Evolutionary conservation across 2,113 vertebrate genomes (phyloP), one percentile per base, ranked within the genome.

Genomic region (Forbesichthys agassizii): DNA sequence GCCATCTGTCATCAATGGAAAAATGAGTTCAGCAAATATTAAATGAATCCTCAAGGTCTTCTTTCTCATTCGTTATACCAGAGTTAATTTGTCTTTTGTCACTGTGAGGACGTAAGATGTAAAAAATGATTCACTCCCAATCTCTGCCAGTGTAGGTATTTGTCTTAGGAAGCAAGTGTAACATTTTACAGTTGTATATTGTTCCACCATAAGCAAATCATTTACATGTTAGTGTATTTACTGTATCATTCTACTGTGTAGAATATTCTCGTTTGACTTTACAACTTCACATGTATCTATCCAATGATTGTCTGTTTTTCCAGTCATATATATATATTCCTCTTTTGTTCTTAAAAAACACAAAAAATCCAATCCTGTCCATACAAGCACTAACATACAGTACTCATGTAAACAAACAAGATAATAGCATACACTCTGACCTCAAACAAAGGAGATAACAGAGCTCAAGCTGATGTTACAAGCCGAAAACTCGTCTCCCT

Each of bases 1-100:
- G 66, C 72, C 74, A 88, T 91, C 79, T 69, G 85, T 82, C 86
- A 88, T 78, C 86, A 90, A 93, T 88, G 84, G 86, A 82, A 89
- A 80, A 88, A 88, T 80, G 75, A 75, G 84, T 88, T 88, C 79
- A 79, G 84, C 56, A 90, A 78, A 88, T 89, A 85, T 90, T 88
- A 85, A 75, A 85, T 78, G 80, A 82, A 85, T 84, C 84, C 84
- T 80, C 65, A 75, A 82, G 90, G 84, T 76, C 85, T 84, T 71
- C 79, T 84, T 86, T 70, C 81, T 86, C 85, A 91, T 86, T 92
- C 78, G 86, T 89, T 88, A 93, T 86, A 90, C 83, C 12, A 61
- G 80, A 65, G 77, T 90, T 88, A 79, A 92, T 92, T 92, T 85
- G 76, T 92, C 91, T 93, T 89, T 90, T 91, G 90, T 92, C 89